Conservation (phyloP, 2,888 invertebrate species). For the Trissoscelio sp. region DNA sequence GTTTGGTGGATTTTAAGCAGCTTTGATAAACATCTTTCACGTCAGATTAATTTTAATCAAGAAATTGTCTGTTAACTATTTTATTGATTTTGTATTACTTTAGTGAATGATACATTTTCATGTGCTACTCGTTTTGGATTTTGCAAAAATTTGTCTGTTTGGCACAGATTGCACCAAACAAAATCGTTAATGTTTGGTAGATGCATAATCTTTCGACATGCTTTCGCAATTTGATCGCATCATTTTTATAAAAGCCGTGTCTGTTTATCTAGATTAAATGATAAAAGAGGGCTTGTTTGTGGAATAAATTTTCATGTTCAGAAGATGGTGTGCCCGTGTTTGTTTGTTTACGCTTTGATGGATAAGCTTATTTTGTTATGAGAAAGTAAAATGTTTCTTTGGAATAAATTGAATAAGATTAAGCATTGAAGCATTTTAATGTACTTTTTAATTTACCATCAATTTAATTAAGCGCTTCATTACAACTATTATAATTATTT, state of each 20-base stretch:
- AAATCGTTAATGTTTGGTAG: background rate
- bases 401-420: background rate
- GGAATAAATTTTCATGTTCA: background rate
- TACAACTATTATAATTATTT: too few relatives aligned
- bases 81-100: background rate
- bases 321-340: background rate
- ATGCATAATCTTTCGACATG: background rate
- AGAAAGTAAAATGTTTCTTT: background rate
- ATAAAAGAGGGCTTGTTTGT: slow-evolving; percentile 11
- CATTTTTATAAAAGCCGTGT: slow-evolving; percentile 16
- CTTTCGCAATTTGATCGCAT: slow-evolving; percentile 16
- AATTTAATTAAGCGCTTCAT: too few relatives aligned
- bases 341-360: slow-evolving; percentile 6
- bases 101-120: background rate
- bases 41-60: slow-evolving; percentile 1
- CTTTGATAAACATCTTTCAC: slow-evolving; percentile 32
- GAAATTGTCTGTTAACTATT: background rate
- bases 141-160: slow-evolving; percentile 10
- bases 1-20: slow-evolving; percentile 20
- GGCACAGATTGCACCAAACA: background rate
- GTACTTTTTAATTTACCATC: too few relatives aligned
- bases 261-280: slow-evolving; percentile 9
- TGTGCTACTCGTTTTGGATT: slow-evolving; percentile 4
- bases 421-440: too few relatives aligned
- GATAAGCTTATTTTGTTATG: slow-evolving; percentile 9